phyloP scores from a whole-genome alignment of 2,888 invertebrate genomes.

The Catocala fraxini region DNA sequence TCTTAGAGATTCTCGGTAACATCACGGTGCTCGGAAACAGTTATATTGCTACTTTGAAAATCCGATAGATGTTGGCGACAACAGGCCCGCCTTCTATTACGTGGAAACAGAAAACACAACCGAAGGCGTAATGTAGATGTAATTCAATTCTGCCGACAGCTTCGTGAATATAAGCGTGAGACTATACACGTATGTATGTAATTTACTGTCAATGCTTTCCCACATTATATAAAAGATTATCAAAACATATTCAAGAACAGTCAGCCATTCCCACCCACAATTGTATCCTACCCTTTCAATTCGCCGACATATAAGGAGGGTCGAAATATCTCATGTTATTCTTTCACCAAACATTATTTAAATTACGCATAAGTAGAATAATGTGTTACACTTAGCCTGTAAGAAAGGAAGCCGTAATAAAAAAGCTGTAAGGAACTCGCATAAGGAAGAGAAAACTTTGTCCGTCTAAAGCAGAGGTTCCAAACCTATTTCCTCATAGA shows the following conservation, averaged over 20 bases:
- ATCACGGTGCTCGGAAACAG: too few relatives aligned
- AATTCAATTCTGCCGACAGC: too few relatives aligned
- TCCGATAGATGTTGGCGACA: too few relatives aligned
- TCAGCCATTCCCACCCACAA: not conserved
- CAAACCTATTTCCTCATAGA: too few relatives aligned
- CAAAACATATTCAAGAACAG: not conserved
- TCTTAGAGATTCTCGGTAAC: too few relatives aligned
- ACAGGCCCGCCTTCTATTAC: too few relatives aligned
- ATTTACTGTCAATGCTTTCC: not conserved
- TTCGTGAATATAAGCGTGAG: too few relatives aligned
- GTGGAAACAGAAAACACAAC: too few relatives aligned
- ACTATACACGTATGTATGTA: too few relatives aligned
- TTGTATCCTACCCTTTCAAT: not conserved
- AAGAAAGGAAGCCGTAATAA: slow-evolving; percentile 24
- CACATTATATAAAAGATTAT: not conserved
- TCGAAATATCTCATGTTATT: slow-evolving; percentile 33
- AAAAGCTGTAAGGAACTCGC: slow-evolving; percentile 35
- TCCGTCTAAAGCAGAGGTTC: too few relatives aligned
- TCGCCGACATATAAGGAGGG: not conserved
- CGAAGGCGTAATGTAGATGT: too few relatives aligned
- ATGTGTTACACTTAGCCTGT: slow-evolving; percentile 37
- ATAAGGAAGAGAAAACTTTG: slow-evolving; percentile 20
- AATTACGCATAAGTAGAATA: slow-evolving; percentile 39
- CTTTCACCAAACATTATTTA: slow-evolving; percentile 39
- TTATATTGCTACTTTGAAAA: too few relatives aligned